Conservation (phyloP, 2,113 vertebrate genomes). For the Platichthys flesus region DNA sequence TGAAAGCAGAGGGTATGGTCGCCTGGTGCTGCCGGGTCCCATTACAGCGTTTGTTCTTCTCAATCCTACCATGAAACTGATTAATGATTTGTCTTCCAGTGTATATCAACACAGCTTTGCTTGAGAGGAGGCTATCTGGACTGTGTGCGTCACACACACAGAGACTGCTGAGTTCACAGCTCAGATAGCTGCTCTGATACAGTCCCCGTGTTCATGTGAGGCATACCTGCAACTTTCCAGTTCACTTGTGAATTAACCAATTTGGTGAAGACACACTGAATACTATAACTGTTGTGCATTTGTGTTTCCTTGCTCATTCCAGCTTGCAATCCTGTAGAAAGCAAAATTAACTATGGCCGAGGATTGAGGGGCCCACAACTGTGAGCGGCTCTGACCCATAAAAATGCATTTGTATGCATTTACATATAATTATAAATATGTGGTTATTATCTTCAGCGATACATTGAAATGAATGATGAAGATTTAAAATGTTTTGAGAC, state of each 20-base stretch:
- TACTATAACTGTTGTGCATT: neutral
- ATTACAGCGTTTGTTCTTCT: constrained; percentile 72
- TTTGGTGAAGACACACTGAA: neutral
- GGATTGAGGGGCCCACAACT: too few species aligned
- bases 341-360: too few species aligned
- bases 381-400: too few species aligned
- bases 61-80: constrained; percentile 69
- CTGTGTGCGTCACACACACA: neutral
- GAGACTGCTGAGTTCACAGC: constrained; percentile 1
- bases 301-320: neutral
- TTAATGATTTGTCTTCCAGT: constrained; percentile 71
- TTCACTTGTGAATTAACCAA: neutral
- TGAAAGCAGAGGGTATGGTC: constrained; percentile 41
- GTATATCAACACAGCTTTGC: constrained; percentile 53
- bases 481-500: neutral
- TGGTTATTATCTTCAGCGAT: neutral
- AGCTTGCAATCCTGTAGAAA: too few species aligned
- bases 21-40: constrained; percentile 56
- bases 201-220: neutral
- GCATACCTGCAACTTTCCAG: neutral
- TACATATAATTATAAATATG: neutral
- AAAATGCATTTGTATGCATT: neutral
- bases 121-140: constrained; percentile 32
- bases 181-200: neutral
- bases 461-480: too few species aligned